Percentiles rank a stretch among this genome's conserved stretches.
phyloP scores from a whole-genome alignment of 2,797 vertebrate species.

The Onychomys arenicola region DNA sequence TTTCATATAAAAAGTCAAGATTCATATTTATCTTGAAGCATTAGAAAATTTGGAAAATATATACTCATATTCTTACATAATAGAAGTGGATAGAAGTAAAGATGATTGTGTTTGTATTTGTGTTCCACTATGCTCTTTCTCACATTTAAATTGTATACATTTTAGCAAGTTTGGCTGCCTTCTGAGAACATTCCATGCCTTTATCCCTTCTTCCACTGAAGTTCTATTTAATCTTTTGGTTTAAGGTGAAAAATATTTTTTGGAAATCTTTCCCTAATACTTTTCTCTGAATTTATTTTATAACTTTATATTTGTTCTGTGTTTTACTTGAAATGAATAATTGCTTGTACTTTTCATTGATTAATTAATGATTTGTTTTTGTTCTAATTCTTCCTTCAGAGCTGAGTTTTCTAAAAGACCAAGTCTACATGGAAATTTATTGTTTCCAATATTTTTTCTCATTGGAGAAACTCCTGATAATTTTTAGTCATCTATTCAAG shows the following conservation, averaged over 20 bases:
- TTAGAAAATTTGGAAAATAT: background rate
- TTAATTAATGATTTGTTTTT: background rate
- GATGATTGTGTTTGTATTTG: background rate
- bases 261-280: background rate
- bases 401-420: background rate
- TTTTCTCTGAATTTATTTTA: background rate
- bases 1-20: background rate
- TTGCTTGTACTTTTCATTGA: background rate
- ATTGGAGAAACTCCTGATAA: background rate
- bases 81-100: background rate
- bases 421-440: background rate
- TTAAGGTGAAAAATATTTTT: background rate
- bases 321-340: background rate
- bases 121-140: background rate
- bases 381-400: background rate
- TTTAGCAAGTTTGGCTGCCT: background rate
- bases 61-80: background rate
- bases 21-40: background rate
- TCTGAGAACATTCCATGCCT: background rate
- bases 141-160: background rate
- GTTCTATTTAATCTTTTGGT: background rate
- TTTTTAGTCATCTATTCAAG: background rate
- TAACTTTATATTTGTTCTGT: background rate
- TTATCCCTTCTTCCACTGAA: background rate
- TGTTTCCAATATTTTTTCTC: background rate